Evolutionary conservation across 1,140 invertebrate species (phyloP), one percentile per base, ranked within the genome.

Genomic region (Ceratina calcarata): DNA sequence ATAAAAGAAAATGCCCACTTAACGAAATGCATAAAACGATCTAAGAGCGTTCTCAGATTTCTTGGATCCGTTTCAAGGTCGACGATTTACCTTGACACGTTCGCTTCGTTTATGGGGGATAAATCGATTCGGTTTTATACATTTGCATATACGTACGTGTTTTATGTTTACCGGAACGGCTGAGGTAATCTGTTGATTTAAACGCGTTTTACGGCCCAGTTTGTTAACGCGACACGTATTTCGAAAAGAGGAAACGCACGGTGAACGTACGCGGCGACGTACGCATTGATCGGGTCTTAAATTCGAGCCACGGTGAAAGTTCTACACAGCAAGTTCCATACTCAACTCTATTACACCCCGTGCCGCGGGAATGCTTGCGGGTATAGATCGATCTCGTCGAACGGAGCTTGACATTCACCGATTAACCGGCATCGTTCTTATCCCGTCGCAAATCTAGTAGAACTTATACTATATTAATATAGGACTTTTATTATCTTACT

Each of bases 221-320:
- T 78, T 55, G 18, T 71, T 64, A 45, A 64, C 76, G 68, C 27
- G 76, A 78, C 76, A 57, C 69, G 76, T 64, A 72, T 72, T 37
- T 24, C 13, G 68, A 24, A 27, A 62, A 64, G 60, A 72, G 60
- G 68, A 64, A 78, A 78, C 49, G 4, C 1, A 2, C 61, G 68
- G 69, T 51, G 68, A 73, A 81, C 22, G 49, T 65, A 51, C 51
- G 22, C 20, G n/a, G 37, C 22, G 32, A 45, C 18, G 64, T 78
- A 58, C 18, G 49, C 32, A 68, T 69, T 1, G 18, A 79, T 76
- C 49, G 64, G n/a, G 12, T 45, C 55, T 64, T 76, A 62, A 69
- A 27, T 57, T 70, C 57, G 13, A 32, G 27, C 20, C 24, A 18
- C 53, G 75, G 83, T 82, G 83, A 86, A 86, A 86, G 84, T 85